phyloP scores from a whole-genome alignment of 2,113 vertebrate genomes.

The Bubo bubo region DNA sequence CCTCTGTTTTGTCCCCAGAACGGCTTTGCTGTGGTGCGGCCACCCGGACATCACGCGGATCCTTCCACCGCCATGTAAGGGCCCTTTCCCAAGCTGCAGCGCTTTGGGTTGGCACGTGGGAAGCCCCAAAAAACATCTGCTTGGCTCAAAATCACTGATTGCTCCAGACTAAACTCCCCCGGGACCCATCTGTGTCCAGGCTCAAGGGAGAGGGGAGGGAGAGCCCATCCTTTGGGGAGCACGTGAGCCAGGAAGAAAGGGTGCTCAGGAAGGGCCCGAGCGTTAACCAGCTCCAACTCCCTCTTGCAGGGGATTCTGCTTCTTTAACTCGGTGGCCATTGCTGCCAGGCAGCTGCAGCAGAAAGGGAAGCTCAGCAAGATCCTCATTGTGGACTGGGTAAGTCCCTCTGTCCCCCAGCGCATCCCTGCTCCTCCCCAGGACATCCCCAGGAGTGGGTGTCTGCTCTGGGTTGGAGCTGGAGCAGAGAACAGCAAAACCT shows the following conservation, averaged over 20 bases:
- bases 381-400: conserved; percentile 97
- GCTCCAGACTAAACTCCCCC: background rate
- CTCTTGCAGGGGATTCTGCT: conserved; percentile 87
- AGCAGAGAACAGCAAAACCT: background rate
- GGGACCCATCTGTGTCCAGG: rapidly evolving
- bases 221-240: background rate
- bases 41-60: conserved; percentile 90
- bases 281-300: background rate
- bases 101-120: background rate
- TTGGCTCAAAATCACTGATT: background rate
- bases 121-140: background rate
- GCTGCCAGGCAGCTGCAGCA: conserved; percentile 87
- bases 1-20: conserved; percentile 77
- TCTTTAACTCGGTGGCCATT: conserved; percentile 94
- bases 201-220: background rate
- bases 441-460: rapidly evolving
- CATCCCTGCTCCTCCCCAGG: background rate
- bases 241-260: background rate
- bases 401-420: background rate
- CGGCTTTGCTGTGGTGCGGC: conserved; percentile 92
- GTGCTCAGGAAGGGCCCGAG: background rate
- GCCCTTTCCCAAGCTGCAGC: rapidly evolving
- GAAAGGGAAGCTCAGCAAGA: conserved; percentile 85
- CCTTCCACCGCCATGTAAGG: conserved; percentile 89
- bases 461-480: background rate